Evolutionary conservation across 2,113 vertebrate genomes (phyloP), one percentile per base, ranked within the genome.

Genomic region (Carlito syrichta): DNA sequence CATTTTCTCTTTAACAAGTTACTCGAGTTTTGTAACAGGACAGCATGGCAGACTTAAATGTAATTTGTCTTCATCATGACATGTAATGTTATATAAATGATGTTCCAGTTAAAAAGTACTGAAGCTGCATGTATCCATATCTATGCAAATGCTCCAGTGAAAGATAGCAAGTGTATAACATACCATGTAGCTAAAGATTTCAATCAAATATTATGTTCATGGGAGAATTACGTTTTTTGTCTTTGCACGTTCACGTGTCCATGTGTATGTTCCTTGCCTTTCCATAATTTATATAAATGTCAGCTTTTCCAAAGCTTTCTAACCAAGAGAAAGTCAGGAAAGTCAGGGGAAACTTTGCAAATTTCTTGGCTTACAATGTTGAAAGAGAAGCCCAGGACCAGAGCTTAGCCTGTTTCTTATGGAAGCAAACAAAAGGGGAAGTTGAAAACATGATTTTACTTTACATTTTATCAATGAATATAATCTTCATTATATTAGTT

Each of bases 381-480:
- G 68, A 77, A 86, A 50, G 40, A 78, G 9, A 35, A 89, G 17
- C 30, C 56, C 1, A 5, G 10, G 22, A 50, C 35, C 27, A 68
- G 43, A 90, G 35, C 22, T 78, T 48, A 84, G 69, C 43, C 30
- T 50, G 0, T 69, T 91, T 79, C 89, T 89, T 86, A 38, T 8
- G 40, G 68, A 62, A 71, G 56, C 27, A 76, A 63, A 93, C 11
- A 86, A 40, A 3, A 23, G 4, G 10, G 7, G 35, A 50, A 73
- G 1, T 81, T 92, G 60, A 52, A 92, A 83, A 62, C 73, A 50
- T 74, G 52, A 66, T 56, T 16, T 23, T 48, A 35, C 7, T 76
- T 96, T 43, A n/a, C 12, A 56, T 81, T 90, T 87, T 79, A 62
- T 87, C 45, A 83, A 68, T 68, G 68, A 92, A 45, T 86, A 45